phyloP scores from a whole-genome alignment of 2,113 vertebrate species.

The Heliornis fulica region DNA sequence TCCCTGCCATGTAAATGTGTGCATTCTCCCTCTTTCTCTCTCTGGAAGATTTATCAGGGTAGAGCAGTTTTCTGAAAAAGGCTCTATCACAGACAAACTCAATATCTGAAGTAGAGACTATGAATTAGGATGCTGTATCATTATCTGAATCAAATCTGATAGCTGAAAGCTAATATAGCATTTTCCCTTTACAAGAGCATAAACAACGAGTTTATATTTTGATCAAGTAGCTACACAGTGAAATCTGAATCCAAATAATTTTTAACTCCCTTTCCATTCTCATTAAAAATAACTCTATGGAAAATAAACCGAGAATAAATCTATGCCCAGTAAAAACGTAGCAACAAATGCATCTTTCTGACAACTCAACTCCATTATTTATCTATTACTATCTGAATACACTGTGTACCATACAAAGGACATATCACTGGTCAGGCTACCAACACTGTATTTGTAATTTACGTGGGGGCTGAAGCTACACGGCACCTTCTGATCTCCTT shows the following conservation, averaged over 20 bases:
- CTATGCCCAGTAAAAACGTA: neutral
- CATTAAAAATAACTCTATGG: slow-evolving; percentile 7
- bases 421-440: neutral
- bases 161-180: slow-evolving; percentile 2
- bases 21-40: neutral
- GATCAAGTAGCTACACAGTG: slow-evolving; percentile 39
- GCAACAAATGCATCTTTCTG: neutral
- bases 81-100: neutral
- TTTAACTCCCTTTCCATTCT: slow-evolving; percentile 29
- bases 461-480: neutral
- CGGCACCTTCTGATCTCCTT: neutral
- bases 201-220: slow-evolving; percentile 29
- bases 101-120: neutral
- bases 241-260: slow-evolving; percentile 39
- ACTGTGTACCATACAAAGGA: neutral
- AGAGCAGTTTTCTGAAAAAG: neutral
- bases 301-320: slow-evolving; percentile 36
- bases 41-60: slow-evolving; percentile 13
- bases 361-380: neutral
- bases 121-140: slow-evolving; percentile 35
- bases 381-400: neutral
- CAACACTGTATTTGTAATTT: neutral
- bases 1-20: neutral
- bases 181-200: neutral
- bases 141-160: slow-evolving; percentile 44